Conservation (phyloP, 2,888 invertebrate species). For the Adineta ricciae region DNA sequence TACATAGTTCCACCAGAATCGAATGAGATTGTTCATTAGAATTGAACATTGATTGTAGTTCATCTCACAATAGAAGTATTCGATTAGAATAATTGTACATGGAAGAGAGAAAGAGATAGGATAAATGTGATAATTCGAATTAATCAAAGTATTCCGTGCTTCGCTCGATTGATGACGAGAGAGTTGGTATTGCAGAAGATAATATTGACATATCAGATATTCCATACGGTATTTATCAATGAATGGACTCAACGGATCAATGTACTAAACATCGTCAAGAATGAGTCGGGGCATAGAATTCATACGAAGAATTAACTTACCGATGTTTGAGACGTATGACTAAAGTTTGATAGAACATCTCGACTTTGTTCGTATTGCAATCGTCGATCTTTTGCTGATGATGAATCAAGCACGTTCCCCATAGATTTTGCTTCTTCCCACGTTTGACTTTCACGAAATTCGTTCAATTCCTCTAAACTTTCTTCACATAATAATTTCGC, state of each 20-base stretch:
- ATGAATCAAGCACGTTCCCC: background rate
- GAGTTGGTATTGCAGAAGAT: background rate
- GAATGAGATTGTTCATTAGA: background rate
- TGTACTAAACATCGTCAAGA: background rate
- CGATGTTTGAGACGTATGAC: background rate
- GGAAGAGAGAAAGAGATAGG: background rate
- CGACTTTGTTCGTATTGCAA: background rate
- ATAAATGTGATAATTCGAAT: background rate
- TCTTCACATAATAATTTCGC: background rate
- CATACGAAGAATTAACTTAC: background rate
- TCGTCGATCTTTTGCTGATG: background rate
- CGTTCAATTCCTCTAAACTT: background rate
- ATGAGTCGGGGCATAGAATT: too few relatives aligned
- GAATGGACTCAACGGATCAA: background rate
- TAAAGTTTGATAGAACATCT: background rate
- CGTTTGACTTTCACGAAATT: background rate
- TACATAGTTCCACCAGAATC: background rate
- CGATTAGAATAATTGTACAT: background rate
- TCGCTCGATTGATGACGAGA: background rate
- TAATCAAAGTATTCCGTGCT: background rate
- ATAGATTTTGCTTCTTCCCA: background rate
- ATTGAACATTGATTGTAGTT: background rate
- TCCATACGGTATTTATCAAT: background rate
- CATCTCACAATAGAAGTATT: background rate
- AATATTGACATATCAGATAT: slow-evolving; percentile 19